Percentiles rank a stretch among this genome's conserved stretches.
phyloP scores from a whole-genome alignment of 2,113 vertebrate species.

The Nannobrachium achirus region DNA sequence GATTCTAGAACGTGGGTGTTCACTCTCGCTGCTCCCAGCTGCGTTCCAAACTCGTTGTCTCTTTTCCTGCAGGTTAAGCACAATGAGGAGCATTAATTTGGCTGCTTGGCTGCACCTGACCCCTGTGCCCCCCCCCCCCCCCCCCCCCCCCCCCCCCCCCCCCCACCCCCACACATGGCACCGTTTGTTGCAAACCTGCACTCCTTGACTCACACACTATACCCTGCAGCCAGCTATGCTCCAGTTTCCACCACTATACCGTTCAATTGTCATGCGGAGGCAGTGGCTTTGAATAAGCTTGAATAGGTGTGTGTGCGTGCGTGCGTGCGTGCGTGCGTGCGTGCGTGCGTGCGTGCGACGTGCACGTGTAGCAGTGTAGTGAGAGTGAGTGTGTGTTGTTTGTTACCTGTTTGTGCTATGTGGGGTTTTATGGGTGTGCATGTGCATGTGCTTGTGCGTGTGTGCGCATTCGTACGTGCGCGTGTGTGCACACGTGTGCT shows the following conservation, averaged over 20 bases:
- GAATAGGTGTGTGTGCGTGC: background rate
- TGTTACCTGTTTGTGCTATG: too few species aligned
- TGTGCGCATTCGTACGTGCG: background rate
- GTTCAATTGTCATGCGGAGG: conserved; percentile 51
- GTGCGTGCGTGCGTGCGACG: background rate
- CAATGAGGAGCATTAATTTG: conserved; percentile 60
- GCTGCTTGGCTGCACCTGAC: conserved; percentile 47
- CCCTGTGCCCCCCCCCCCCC: conserved; percentile 37
- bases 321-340: conserved; percentile 13
- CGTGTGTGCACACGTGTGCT: background rate
- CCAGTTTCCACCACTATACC: conserved; percentile 66
- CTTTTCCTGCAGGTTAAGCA: conserved; percentile 18
- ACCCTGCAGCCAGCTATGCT: conserved; percentile 73
- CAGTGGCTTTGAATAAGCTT: conserved; percentile 35
- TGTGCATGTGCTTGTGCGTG: conserved; percentile 1
- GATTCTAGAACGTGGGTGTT: conserved; percentile 18
- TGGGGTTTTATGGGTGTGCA: too few species aligned
- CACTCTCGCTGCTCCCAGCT: conserved; percentile 16
- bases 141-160: conserved; percentile 36
- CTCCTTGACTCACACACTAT: conserved; percentile 27
- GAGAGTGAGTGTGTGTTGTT: too few species aligned
- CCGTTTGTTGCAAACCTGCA: conserved; percentile 14
- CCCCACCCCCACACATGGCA: conserved; percentile 37
- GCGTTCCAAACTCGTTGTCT: conserved; percentile 23
- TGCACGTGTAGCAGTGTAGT: too few species aligned